These are phyloP conservation scores for Cossypha caffra DNA, from an alignment of 2,797 vertebrate genomes.

Conservation along the genomic window DNA sequence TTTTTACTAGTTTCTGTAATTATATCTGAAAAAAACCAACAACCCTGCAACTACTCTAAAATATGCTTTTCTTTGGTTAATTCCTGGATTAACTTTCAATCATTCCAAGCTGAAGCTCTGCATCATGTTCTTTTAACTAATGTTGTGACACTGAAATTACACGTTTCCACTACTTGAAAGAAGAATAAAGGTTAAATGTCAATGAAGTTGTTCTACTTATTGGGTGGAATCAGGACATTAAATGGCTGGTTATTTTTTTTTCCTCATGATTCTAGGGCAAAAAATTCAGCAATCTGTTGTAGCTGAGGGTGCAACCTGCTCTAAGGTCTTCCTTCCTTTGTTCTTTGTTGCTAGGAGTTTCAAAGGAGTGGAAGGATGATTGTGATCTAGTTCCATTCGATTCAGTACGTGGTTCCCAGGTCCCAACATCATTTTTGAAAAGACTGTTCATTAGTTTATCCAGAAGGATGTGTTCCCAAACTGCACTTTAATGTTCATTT, in stretches of 20 bases:
- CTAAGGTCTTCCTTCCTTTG: background rate
- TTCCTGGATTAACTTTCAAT: background rate
- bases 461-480: background rate
- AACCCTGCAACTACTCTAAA: background rate
- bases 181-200: constrained; percentile 40
- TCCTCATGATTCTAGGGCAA: background rate
- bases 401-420: background rate
- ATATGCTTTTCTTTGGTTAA: background rate
- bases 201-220: background rate
- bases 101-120: background rate
- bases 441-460: background rate
- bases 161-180: constrained; percentile 28
- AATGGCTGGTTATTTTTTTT: background rate
- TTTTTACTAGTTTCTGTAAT: background rate
- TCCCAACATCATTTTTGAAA: background rate
- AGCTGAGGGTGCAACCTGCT: background rate
- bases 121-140: background rate
- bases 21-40: background rate
- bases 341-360: background rate
- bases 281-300: background rate
- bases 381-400: background rate
- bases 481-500: background rate
- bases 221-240: background rate
- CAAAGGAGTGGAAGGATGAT: background rate
- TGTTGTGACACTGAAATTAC: background rate